Conservation (phyloP, 2,888 invertebrate species). For the Seira ritae region DNA sequence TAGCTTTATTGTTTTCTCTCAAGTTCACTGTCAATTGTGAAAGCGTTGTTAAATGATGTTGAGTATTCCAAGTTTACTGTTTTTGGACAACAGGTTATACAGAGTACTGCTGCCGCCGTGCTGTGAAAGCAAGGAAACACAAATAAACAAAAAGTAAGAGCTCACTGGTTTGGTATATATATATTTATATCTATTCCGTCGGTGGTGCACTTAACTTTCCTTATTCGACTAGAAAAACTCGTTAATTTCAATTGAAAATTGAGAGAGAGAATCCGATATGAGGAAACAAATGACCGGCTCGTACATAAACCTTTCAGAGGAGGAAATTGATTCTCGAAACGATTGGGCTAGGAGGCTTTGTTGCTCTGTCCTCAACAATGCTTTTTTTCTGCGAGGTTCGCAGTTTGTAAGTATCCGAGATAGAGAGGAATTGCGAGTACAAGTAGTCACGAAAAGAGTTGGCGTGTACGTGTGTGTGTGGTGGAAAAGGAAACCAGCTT, state of each 20-base stretch:
- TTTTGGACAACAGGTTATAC: not conserved
- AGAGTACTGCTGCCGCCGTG: too few relatives aligned
- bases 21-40: not conserved
- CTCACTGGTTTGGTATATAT: not conserved
- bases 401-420: too few relatives aligned
- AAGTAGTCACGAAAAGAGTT: too few relatives aligned
- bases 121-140: not conserved
- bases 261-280: not conserved
- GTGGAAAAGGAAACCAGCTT: constrained; percentile 50
- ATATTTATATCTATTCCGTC: too few relatives aligned
- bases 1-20: constrained; percentile 3
- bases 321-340: not conserved
- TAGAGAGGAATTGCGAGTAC: too few relatives aligned
- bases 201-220: not conserved
- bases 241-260: constrained; percentile 1
- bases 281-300: not conserved
- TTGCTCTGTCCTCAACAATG: too few relatives aligned
- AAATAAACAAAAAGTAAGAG: not conserved
- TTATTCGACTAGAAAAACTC: not conserved
- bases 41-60: not conserved
- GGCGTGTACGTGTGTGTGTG: constrained; percentile 13
- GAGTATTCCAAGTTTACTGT: not conserved
- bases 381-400: too few relatives aligned
- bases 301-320: not conserved
- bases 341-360: not conserved